Evolutionary conservation across 2,113 vertebrate species (phyloP), one percentile per base, ranked within the genome.

Genomic region (Sialia sialis): DNA sequence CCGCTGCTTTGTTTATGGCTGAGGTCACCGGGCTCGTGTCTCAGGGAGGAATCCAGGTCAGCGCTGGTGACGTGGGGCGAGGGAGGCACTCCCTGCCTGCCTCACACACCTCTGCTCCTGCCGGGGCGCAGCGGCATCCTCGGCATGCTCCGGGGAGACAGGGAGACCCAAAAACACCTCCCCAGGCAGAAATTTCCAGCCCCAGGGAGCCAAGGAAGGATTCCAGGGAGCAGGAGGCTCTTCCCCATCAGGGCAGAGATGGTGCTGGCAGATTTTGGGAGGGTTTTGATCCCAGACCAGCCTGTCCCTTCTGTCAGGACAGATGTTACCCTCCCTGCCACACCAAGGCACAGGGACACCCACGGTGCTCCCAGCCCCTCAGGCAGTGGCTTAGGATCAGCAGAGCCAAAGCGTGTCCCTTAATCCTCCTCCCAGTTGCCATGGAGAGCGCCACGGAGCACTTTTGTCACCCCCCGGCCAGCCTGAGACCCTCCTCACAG

Each of bases 1-100:
- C 86, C 73, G 7, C 80, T 70, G 39, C 94, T 94, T 89, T 96
- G 94, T 95, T 94, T 92, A 91, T 84, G 52, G 66, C 86, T 94
- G 94, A 94, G 93, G 93, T 96, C 94, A 96, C 82, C 0, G 4
- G 4, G 76, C 92, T 96, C 6, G 2, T 49, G 83, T 21, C 90
- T 93, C 51, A 9, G 88, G 90, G 85, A 90, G 64, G 86, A 95
- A 94, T 92, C 94, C 90, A 86, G 90, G 95, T 85, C 90, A 19
- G 20, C 2, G 2, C 34, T 21, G 59, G 43, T 93, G 92, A 93
- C 5, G 56, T 88, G 81, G 74, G 82, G 30, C 0, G 2, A 52
- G 73, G 89, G 83, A 80, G 76, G 38, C 10, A 12, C 70, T 87
- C 52, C 54, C 46, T 68, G 84, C 51, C 36, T 30, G 72, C 13